Percentiles rank a stretch among this genome's conserved stretches.
phyloP scores from a whole-genome alignment of 2,797 vertebrate genomes.

The Helicolenus hilgendorfi region DNA sequence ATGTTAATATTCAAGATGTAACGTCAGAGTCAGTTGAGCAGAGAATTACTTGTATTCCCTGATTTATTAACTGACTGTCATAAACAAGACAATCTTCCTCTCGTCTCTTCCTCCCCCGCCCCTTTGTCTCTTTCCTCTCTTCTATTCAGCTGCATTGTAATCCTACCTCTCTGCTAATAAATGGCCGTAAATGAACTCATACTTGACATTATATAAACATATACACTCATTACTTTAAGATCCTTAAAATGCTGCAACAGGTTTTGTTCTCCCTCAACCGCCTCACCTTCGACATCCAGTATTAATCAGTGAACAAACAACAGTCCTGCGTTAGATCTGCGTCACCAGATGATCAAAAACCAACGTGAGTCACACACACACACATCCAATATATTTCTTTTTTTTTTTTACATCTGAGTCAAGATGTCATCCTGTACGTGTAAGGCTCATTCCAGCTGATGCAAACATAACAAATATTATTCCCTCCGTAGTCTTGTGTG shows the following conservation, averaged over 20 bases:
- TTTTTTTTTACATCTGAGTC: slow-evolving; percentile 7
- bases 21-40: slow-evolving; percentile 1
- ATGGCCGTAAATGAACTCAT: neutral
- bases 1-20: neutral
- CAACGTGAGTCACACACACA: slow-evolving; percentile 35
- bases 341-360: slow-evolving; percentile 61
- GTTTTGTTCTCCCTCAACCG: neutral
- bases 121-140: slow-evolving; percentile 3
- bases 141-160: neutral
- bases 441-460: slow-evolving; percentile 64
- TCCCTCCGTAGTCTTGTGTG: slow-evolving; percentile 35
- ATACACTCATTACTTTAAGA: neutral
- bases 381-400: slow-evolving; percentile 32
- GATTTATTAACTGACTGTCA: slow-evolving; percentile 57
- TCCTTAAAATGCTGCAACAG: slow-evolving; percentile 7
- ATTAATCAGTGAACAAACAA: slow-evolving; percentile 36
- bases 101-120: neutral
- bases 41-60: neutral
- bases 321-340: slow-evolving; percentile 24
- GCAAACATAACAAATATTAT: slow-evolving; percentile 72
- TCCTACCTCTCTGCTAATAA: neutral
- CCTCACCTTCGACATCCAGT: slow-evolving; percentile 19
- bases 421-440: slow-evolving; percentile 49
- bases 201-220: neutral
- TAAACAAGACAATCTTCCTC: slow-evolving; percentile 27